Percentiles rank a stretch among this genome's conserved stretches.
These are phyloP conservation scores for Cantharis rufa DNA, from an alignment of 2,888 invertebrate genomes.

Conservation along the genomic window DNA sequence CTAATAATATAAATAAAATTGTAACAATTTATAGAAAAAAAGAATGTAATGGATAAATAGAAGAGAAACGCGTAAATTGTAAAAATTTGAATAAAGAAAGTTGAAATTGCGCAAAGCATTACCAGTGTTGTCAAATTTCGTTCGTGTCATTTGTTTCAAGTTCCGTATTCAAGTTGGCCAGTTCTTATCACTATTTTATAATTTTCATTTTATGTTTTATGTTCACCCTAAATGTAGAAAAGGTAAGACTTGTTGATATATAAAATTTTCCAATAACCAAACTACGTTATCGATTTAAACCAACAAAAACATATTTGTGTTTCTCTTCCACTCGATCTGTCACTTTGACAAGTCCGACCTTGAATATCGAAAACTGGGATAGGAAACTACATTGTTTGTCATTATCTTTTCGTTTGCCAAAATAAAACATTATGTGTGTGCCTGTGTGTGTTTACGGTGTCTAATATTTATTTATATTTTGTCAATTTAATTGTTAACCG, in stretches of 20 bases:
- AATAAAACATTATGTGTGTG: background rate
- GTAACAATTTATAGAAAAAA: background rate
- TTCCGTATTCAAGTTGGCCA: conserved; percentile 23
- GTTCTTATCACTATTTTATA: conserved; percentile 31
- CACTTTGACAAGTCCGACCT: conserved; percentile 26
- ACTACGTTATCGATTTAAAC: background rate
- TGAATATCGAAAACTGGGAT: background rate
- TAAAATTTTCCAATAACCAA: background rate
- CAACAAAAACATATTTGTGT: conserved; percentile 13
- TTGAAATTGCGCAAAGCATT: background rate
- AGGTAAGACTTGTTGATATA: conserved; percentile 14
- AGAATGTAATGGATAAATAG: background rate
- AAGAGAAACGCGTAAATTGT: background rate
- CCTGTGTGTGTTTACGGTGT: background rate
- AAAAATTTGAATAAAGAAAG: background rate
- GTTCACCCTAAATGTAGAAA: conserved; percentile 33
- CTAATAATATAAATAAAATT: background rate
- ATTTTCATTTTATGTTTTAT: conserved; percentile 33
- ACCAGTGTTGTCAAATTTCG: conserved; percentile 22
- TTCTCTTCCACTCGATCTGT: conserved; percentile 16
- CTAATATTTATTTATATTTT: background rate
- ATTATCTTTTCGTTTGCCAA: background rate
- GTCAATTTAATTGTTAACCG: background rate
- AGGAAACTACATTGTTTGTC: background rate
- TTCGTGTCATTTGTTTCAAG: conserved; percentile 23